Conservation (phyloP, 2,113 vertebrate species). For the Calonectris borealis region DNA sequence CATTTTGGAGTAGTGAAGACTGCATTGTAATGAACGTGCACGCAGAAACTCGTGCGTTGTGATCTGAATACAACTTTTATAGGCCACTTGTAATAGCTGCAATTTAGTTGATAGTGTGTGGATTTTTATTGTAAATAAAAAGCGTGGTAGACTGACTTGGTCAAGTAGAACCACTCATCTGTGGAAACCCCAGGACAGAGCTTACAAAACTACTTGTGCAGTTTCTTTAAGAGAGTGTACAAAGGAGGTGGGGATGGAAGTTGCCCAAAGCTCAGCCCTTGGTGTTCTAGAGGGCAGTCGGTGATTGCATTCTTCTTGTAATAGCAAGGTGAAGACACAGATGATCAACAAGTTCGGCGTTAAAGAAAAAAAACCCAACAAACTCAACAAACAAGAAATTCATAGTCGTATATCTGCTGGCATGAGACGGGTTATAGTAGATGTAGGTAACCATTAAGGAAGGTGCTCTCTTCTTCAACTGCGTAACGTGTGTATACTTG, state of each 20-base stretch:
- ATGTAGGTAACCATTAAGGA: neutral
- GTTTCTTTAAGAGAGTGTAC: neutral
- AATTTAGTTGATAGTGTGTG: neutral
- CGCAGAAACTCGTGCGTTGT: neutral
- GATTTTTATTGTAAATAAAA: slow-evolving; percentile 4
- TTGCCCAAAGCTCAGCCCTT: neutral
- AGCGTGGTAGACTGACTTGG: neutral
- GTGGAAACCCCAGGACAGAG: neutral
- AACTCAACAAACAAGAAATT: neutral
- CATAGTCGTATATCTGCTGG: neutral
- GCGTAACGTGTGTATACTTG: neutral
- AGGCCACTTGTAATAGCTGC: neutral
- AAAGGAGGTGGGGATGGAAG: neutral
- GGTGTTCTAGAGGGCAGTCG: neutral
- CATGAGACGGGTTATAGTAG: neutral
- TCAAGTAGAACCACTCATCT: neutral
- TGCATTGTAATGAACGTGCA: neutral
- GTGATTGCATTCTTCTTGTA: neutral
- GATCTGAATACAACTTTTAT: neutral
- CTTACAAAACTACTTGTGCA: neutral
- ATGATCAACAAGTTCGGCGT: neutral
- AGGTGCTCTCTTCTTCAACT: neutral
- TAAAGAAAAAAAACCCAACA: neutral
- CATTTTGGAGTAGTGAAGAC: neutral
- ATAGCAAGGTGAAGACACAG: neutral